Percentiles rank a stretch among this genome's conserved stretches.
Evolutionary conservation across 1,140 invertebrate species (phyloP).

Genomic region (Heliothis virescens): DNA sequence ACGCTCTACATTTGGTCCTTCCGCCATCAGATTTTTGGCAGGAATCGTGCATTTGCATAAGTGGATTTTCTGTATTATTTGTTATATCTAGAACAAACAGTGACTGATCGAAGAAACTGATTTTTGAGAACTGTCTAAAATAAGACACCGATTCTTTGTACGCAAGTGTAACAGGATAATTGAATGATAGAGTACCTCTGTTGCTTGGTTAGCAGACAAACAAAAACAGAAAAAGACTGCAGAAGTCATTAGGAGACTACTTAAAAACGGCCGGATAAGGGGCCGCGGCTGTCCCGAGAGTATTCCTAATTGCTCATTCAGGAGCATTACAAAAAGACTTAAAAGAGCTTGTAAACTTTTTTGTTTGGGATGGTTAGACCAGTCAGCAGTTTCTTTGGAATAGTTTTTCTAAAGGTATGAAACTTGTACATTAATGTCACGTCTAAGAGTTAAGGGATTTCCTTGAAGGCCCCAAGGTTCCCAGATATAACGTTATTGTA

Average conservation of each 20-base stretch:
- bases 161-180: not conserved
- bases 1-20: conserved; percentile 9
- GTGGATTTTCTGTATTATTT: not conserved
- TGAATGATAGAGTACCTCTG: not conserved
- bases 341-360: not conserved
- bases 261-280: not conserved
- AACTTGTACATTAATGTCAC: too few species aligned
- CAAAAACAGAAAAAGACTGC: not conserved
- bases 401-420: not conserved
- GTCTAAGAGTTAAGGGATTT: too few species aligned
- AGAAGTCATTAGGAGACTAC: conserved; percentile 16
- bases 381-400: not conserved
- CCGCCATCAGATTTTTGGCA: not conserved
- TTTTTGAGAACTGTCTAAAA: not conserved
- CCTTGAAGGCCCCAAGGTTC: not conserved
- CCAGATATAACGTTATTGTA: too few species aligned
- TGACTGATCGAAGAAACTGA: not conserved
- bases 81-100: too few species aligned
- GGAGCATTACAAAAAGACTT: not conserved
- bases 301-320: not conserved
- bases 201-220: not conserved
- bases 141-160: not conserved
- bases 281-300: not conserved
- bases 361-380: not conserved
- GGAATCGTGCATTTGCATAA: not conserved